A percentile compares a stretch with the other conserved stretches of the same genome.
Evolutionary conservation across 2,888 invertebrate genomes (phyloP).

Genomic region (Calameuta idolon): DNA sequence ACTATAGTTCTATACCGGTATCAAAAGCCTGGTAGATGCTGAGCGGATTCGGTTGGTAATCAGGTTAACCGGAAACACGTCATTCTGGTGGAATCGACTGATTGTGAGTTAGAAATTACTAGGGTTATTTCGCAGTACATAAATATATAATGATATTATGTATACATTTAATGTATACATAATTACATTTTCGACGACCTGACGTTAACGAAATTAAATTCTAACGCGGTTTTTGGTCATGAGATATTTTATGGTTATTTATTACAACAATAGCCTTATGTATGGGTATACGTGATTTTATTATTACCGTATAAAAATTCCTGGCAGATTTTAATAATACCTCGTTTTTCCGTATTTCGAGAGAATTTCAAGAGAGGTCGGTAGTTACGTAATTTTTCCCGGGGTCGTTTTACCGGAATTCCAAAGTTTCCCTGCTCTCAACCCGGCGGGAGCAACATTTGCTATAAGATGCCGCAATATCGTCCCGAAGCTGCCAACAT

Average conservation of each 20-base stretch:
- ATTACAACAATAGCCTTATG: neutral
- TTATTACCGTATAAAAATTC: neutral
- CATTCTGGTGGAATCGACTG: neutral
- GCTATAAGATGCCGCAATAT: constrained; percentile 2
- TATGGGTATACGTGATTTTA: neutral
- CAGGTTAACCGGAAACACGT: neutral
- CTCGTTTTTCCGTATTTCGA: neutral
- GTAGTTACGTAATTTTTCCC: neutral
- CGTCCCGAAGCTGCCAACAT: neutral
- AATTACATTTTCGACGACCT: too few relatives aligned
- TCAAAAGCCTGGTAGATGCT: neutral
- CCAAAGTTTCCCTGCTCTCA: neutral
- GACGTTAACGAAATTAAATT: neutral
- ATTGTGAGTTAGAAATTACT: neutral
- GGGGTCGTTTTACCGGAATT: neutral
- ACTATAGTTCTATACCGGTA: neutral
- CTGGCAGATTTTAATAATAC: neutral
- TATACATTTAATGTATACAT: too few relatives aligned
- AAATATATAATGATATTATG: neutral
- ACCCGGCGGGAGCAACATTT: neutral
- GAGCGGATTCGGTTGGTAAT: neutral
- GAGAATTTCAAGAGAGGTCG: neutral
- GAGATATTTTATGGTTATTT: neutral
- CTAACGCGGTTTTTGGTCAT: neutral
- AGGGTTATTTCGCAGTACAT: neutral